Evolutionary conservation across 2,888 invertebrate genomes (phyloP).

Genomic region (Anoncus sp.): DNA sequence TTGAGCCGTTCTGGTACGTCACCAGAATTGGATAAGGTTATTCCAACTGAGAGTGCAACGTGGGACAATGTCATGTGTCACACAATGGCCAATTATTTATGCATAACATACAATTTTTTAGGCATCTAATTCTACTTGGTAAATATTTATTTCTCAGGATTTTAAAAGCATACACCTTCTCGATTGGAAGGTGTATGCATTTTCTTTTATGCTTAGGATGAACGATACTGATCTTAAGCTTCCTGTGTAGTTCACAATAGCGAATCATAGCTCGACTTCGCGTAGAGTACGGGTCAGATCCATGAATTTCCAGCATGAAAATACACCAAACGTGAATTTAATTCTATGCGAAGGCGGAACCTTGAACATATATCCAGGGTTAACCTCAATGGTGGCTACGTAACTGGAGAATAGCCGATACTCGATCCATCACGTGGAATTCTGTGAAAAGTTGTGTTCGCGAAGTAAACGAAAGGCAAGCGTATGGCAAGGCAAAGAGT

Average conservation of each 20-base stretch:
- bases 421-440: constrained; percentile 29
- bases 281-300: background rate
- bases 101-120: too few species aligned
- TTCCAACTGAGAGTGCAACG: too few species aligned
- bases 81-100: too few species aligned
- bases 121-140: too few species aligned
- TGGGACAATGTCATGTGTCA: too few species aligned
- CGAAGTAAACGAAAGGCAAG: background rate
- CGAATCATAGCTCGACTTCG: background rate
- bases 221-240: too few species aligned
- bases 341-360: background rate
- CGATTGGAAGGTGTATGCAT: too few species aligned
- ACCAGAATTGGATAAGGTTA: too few species aligned
- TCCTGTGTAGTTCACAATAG: background rate
- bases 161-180: too few species aligned
- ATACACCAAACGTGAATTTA: background rate
- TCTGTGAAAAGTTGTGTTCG: constrained; percentile 9
- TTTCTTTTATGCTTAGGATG: too few species aligned
- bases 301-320: background rate
- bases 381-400: background rate
- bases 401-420: constrained; percentile 6
- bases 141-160: too few species aligned
- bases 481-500: background rate
- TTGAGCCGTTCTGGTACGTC: too few species aligned
- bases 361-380: background rate